These are phyloP conservation scores for Endotricha flammealis DNA, from an alignment of 2,888 invertebrate species.

Conservation along the genomic window DNA sequence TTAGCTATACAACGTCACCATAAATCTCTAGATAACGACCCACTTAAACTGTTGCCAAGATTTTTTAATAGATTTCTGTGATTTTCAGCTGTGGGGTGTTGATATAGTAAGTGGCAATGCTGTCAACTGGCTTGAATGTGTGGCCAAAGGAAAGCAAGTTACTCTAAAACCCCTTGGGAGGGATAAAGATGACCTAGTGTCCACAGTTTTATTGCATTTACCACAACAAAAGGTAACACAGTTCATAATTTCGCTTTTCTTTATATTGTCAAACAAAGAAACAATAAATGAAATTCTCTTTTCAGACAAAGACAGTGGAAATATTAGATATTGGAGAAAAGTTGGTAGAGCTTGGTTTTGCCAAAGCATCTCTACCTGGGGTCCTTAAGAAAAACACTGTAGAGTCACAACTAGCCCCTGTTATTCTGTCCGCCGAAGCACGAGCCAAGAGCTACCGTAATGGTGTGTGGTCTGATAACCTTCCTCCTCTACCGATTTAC, in stretches of 20 bases:
- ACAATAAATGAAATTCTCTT: constrained; percentile 19
- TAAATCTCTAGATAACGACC: constrained; percentile 19
- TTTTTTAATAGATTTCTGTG: constrained; percentile 15
- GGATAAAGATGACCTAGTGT: constrained; percentile 63
- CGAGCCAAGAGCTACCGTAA: constrained; percentile 55
- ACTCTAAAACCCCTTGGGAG: constrained; percentile 66
- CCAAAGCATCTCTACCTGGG: constrained; percentile 53
- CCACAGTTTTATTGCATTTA: constrained; percentile 65
- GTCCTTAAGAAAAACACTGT: constrained; percentile 53
- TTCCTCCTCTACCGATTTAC: constrained; percentile 60
- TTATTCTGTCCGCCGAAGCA: constrained; percentile 56
- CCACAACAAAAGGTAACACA: constrained; percentile 50
- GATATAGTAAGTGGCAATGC: constrained; percentile 72
- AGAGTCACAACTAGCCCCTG: constrained; percentile 57
- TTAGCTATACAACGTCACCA: constrained; percentile 30
- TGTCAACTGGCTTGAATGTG: constrained; percentile 78
- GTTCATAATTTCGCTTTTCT: constrained; percentile 5
- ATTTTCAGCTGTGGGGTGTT: constrained; percentile 66
- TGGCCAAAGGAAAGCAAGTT: constrained; percentile 67
- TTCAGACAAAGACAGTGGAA: constrained; percentile 59
- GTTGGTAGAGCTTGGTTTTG: constrained; percentile 69
- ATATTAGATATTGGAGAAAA: constrained; percentile 64
- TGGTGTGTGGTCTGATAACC: constrained; percentile 66
- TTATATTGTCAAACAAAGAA: neutral
- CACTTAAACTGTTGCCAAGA: constrained; percentile 24